Evolutionary conservation across 2,113 vertebrate species (phyloP).

Genomic region (Camelus dromedarius): DNA sequence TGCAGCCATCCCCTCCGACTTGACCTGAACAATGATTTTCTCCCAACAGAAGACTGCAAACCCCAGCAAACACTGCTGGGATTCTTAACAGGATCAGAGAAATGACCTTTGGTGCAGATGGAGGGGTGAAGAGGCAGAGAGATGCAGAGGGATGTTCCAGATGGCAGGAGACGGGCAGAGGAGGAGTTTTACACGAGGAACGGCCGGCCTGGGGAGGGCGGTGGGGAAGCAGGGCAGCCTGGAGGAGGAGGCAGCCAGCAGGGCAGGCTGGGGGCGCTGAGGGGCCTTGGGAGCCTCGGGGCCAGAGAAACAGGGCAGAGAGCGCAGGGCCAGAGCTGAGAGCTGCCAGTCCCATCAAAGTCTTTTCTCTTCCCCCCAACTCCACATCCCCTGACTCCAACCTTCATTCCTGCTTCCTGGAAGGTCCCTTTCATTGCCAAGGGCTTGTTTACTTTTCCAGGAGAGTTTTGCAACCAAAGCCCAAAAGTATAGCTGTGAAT

Average conservation of each 20-base stretch:
- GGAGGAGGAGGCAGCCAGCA: not conserved
- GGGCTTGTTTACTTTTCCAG: not conserved
- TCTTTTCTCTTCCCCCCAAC: not conserved
- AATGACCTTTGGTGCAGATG: not conserved
- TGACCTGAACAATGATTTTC: not conserved
- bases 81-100: not conserved
- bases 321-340: not conserved
- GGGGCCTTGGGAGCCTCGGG: too few species aligned
- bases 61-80: not conserved
- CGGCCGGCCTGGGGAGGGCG: not conserved
- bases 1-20: not conserved
- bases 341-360: not conserved
- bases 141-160: not conserved
- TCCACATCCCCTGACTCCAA: too few species aligned
- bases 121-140: not conserved
- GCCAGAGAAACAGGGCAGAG: not conserved
- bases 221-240: fast-evolving
- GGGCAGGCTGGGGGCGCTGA: not conserved
- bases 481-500: not conserved
- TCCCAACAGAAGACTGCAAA: not conserved
- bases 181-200: not conserved
- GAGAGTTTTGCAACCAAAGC: not conserved
- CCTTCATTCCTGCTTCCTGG: not conserved
- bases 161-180: not conserved
- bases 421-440: not conserved